Percentiles rank a stretch among this genome's conserved stretches.
phyloP scores from a whole-genome alignment of 2,888 invertebrate genomes.

The Chrysolina oricalcia region DNA sequence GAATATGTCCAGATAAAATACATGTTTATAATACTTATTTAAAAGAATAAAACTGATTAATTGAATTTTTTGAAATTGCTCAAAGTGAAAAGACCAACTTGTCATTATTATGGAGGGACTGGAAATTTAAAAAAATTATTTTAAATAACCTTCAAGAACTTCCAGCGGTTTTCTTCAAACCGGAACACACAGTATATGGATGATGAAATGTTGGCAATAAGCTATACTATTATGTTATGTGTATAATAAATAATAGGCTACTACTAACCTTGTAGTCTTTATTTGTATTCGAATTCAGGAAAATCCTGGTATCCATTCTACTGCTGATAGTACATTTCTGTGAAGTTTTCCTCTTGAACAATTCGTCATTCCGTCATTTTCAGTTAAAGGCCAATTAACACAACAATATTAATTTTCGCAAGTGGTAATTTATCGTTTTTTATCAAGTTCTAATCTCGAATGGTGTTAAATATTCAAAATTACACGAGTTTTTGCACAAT shows the following conservation, averaged over 20 bases:
- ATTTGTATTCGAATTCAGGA: background rate
- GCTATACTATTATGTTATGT: background rate
- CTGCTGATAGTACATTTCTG: background rate
- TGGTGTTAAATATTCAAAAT: background rate
- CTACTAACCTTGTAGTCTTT: constrained; percentile 2
- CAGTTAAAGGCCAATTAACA: background rate
- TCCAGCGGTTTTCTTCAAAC: no score
- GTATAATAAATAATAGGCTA: background rate
- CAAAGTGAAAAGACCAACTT: no score
- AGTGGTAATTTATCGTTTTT: background rate
- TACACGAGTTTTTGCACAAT: background rate
- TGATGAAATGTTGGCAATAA: no score
- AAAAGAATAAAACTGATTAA: no score
- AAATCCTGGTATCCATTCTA: background rate
- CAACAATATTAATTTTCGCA: background rate
- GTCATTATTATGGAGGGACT: no score
- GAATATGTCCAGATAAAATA: no score
- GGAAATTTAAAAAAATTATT: no score
- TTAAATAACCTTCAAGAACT: no score
- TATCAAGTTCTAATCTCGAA: background rate
- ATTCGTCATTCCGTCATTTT: background rate
- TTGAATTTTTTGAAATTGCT: no score
- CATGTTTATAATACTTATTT: no score
- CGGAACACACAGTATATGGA: no score
- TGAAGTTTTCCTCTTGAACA: background rate